Percentiles rank a stretch among this genome's conserved stretches.
Evolutionary conservation across 2,888 invertebrate genomes (phyloP).

Genomic region (Lysandra coridon): DNA sequence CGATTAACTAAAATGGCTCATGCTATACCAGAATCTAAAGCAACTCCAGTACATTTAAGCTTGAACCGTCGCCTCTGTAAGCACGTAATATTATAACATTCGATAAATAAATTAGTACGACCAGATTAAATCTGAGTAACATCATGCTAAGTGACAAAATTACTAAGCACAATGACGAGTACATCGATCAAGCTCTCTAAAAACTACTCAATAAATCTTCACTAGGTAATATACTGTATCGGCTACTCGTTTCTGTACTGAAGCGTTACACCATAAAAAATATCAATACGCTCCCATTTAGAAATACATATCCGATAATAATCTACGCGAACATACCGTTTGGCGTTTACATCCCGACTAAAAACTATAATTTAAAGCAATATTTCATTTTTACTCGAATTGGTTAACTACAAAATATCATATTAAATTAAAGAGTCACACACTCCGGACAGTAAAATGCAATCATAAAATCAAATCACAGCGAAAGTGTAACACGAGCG

Average conservation of each 20-base stretch:
- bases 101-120: conserved; percentile 52
- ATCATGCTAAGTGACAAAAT: conserved; percentile 72
- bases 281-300: conserved; percentile 47
- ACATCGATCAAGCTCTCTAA: conserved; percentile 78
- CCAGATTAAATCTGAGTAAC: conserved; percentile 65
- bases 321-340: conserved; percentile 40
- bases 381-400: conserved; percentile 39
- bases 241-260: conserved; percentile 73
- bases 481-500: conserved; percentile 70
- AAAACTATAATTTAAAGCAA: conserved; percentile 41
- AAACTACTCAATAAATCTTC: conserved; percentile 65
- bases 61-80: conserved; percentile 17
- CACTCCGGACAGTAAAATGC: conserved; percentile 67
- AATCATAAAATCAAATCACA: conserved; percentile 75
- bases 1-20: conserved; percentile 1
- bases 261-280: conserved; percentile 69
- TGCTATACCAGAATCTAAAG: conserved; percentile 23
- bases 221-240: conserved; percentile 63
- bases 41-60: background rate
- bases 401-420: conserved; percentile 41
- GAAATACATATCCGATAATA: conserved; percentile 39
- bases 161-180: conserved; percentile 79
- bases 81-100: conserved; percentile 22
- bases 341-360: conserved; percentile 41
- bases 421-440: conserved; percentile 44